Evolutionary conservation across 2,888 invertebrate species (phyloP).

Genomic region (Buathra laborator): DNA sequence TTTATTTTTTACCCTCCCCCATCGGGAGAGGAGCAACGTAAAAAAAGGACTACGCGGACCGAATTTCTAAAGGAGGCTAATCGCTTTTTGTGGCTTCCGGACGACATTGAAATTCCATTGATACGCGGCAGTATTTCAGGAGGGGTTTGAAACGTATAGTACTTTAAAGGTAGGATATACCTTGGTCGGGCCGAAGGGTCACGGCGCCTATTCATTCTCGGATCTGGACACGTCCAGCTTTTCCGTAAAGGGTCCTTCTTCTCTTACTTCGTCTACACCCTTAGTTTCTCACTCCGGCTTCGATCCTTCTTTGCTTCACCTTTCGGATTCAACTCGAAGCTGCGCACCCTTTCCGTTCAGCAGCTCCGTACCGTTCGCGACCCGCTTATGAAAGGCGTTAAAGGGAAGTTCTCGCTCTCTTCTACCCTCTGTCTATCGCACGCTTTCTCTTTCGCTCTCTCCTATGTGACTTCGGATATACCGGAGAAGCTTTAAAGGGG

Average conservation of each 20-base stretch:
- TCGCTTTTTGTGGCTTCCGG: conserved; percentile 61
- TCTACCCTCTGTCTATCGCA: conserved; percentile 18
- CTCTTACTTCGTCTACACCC: conserved; percentile 26
- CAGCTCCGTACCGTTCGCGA: conserved; percentile 58
- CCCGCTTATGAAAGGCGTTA: conserved; percentile 79
- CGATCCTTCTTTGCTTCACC: conserved; percentile 33
- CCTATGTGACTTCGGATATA: conserved; percentile 48
- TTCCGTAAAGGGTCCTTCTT: conserved; percentile 50
- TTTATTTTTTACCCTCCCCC: conserved; percentile 24
- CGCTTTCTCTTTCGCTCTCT: conserved; percentile 29
- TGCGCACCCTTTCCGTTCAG: conserved; percentile 33
- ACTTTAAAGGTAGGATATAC: conserved; percentile 44
- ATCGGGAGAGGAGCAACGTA: background rate
- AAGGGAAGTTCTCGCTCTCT: conserved; percentile 65
- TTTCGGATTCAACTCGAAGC: conserved; percentile 46
- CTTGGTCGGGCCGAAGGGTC: conserved; percentile 44
- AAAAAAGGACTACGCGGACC: conserved; percentile 47
- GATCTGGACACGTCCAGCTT: conserved; percentile 56
- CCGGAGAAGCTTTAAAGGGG: conserved; percentile 77
- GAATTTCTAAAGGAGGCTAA: conserved; percentile 58
- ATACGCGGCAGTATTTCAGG: conserved; percentile 60
- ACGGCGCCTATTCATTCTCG: conserved; percentile 61
- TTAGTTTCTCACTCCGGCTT: conserved; percentile 6
- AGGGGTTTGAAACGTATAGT: conserved; percentile 44
- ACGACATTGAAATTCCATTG: conserved; percentile 63